phyloP scores from a whole-genome alignment of 2,797 vertebrate species.

The Chaenodraco wilsoni region DNA sequence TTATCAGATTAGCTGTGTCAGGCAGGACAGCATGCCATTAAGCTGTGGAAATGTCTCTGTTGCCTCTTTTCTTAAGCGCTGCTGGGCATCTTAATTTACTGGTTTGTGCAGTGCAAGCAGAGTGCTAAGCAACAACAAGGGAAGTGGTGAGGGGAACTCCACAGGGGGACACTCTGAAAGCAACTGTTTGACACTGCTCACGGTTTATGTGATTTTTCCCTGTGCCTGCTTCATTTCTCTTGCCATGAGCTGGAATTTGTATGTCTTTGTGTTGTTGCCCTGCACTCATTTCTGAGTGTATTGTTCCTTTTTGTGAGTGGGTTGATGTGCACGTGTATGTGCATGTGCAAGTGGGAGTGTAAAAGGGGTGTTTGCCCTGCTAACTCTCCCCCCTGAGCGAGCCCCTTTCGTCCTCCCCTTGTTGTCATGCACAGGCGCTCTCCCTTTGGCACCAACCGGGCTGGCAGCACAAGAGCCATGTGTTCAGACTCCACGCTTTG shows the following conservation, averaged over 20 bases:
- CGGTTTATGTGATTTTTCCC: conserved; percentile 1
- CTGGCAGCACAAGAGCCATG: conserved; percentile 81
- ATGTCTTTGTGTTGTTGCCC: conserved; percentile 26
- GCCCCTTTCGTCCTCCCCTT: conserved; percentile 79
- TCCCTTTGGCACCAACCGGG: conserved; percentile 74
- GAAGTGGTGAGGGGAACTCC: conserved; percentile 34
- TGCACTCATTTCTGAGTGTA: conserved; percentile 36
- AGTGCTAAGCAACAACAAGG: conserved; percentile 28
- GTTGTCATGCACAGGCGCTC: conserved; percentile 86
- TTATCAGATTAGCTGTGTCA: conserved; percentile 49
- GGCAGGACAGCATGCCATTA: conserved; percentile 44
- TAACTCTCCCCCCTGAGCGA: conserved; percentile 76
- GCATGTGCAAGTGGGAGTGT: conserved; percentile 47
- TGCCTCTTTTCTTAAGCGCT: conserved; percentile 67
- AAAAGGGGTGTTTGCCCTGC: conserved; percentile 64
- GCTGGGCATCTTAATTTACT: conserved; percentile 73
- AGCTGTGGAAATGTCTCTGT: conserved; percentile 58
- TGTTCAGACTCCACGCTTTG: conserved; percentile 81
- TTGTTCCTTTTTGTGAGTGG: conserved; percentile 56
- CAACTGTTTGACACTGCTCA: conserved; percentile 21
- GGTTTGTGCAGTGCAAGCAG: conserved; percentile 63
- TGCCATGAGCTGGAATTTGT: conserved; percentile 19
- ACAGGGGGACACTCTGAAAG: conserved; percentile 27
- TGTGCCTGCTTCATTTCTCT: conserved; percentile 24
- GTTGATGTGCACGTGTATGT: conserved; percentile 53